Base-by-base conservation (phyloP, 2,888 invertebrate species). In the Philereme vetulata region DNA sequence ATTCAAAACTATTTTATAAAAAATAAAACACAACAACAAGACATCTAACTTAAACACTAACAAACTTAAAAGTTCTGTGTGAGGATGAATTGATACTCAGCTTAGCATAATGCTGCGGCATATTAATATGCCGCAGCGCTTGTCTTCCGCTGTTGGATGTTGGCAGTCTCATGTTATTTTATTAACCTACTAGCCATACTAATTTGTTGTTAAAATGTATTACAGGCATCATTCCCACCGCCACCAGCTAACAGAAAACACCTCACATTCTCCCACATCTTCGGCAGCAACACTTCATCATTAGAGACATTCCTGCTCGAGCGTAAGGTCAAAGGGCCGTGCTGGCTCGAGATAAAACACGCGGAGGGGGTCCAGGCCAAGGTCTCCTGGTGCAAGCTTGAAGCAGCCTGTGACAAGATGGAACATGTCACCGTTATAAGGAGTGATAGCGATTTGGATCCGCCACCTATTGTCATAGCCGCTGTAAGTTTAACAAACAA, bases 321-420 rank as follows among this genome's bases (percentile, higher is more conserved):
- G 70, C 93, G 96, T 51, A 97, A 97, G 81, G 95, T 99, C 66
- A 98, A 98, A 84, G 99, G 99, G 0, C 99, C 99, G 0, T 96
- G 97, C 72, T 99, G 99, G 99, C 82, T 99, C 53, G 97, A 98
- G 74, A 92, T 99, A 2, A 94, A 94, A 56, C 81, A 85, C 44
- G 93, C 95, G n/a, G 92, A 94, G 60, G 88, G 94, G 1, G 94
- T 95, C 0, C 93, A 92, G 38, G 94, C 95, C 66, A 94, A 95
- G 55, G 93, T 96, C 34, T 97, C 96, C 61, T 98, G 98, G 97
- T 98, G 98, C 78, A 96, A 96, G 84, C 86, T 96, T 8, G 98
- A 98, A 85, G 94, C 96, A 1, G 88, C 93, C 60, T 95, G 96
- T 60, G 85, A 92, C 11, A 95, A 94, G 71, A 94, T 95, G 61